Percentiles rank a stretch among this genome's conserved stretches.
phyloP scores from a whole-genome alignment of 1,140 invertebrate species.

The Micrasema longulum region DNA sequence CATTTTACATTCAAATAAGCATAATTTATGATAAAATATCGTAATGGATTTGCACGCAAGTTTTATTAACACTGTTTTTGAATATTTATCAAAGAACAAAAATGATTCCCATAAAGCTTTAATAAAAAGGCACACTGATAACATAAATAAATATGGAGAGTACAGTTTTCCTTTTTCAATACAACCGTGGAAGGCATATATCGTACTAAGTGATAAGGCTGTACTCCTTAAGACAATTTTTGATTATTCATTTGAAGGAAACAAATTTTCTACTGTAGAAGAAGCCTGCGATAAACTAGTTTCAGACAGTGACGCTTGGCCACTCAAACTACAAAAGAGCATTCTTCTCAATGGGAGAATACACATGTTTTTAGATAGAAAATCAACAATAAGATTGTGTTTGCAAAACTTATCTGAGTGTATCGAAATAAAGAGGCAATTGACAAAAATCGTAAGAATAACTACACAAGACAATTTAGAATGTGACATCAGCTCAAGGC shows the following conservation, averaged over 20 bases:
- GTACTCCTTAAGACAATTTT: constrained; percentile 26
- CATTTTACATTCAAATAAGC: too few relatives aligned
- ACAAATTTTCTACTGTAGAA: constrained; percentile 9
- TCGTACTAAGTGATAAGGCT: constrained; percentile 1
- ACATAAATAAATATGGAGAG: constrained; percentile 40
- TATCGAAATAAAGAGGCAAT: constrained; percentile 11
- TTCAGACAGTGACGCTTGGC: constrained; percentile 23
- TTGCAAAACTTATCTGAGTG: constrained; percentile 29
- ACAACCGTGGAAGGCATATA: constrained; percentile 41
- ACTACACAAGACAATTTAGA: constrained; percentile 25
- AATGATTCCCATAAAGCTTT: constrained; percentile 12
- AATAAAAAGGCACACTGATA: constrained; percentile 46
- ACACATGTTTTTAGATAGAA: constrained; percentile 45
- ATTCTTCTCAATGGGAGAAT: constrained; percentile 37
- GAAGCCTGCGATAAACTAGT: constrained; percentile 23
- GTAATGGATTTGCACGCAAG: constrained; percentile 9
- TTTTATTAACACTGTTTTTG: constrained; percentile 1
- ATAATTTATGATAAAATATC: neutral
- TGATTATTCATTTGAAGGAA: constrained; percentile 5
- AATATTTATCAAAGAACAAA: constrained; percentile 9
- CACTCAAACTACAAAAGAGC: constrained; percentile 32
- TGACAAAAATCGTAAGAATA: constrained; percentile 16
- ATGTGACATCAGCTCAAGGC: constrained; percentile 38
- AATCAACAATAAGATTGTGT: constrained; percentile 35
- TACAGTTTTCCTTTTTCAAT: constrained; percentile 47